Evolutionary conservation across 2,797 vertebrate species (phyloP), one percentile per base, ranked within the genome.

Genomic region (Myotis vivesi): DNA sequence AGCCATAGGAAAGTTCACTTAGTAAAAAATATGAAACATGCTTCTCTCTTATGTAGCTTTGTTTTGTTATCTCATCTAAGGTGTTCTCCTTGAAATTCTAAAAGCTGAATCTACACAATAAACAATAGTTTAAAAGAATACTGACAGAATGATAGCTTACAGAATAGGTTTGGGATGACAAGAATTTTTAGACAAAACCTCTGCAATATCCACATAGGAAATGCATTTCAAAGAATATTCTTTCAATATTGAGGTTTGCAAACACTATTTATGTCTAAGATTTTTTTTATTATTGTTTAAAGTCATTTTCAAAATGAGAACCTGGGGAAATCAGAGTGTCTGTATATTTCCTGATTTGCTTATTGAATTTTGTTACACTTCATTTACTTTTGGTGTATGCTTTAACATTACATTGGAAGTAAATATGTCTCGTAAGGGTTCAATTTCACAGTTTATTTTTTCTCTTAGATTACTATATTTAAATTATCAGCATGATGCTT

Each of bases 401-500:
- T 85, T 41, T 66, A 64, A 86, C 55, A 86, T 85, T 51, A 79
- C 30, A 55, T 55, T 91, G 73, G 30, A 81, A 91, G 7, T 55
- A 81, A 81, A 81, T 81, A 53, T 64, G 6, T 85, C 44, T 33
- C 64, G 36, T 59, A 80, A 55, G 55, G 25, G 6, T 44, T 73
- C 25, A 51, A 19, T 69, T 68, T 36, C 82, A 68, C 9, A 57
- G 53, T 79, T 64, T 81, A 25, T 62, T 75, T 76, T 75, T 82
- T 57, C 33, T 51, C n/a, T 76, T 83, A 59, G 49, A 94, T 86
- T 95, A 80, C 1, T 94, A 30, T 81, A 92, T 69, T 92, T 95
- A 87, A 96, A 97, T 94, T 20, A 30, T 88, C 96, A 97, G 30
- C 28, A 92, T 86, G 64, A 87, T 59, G 89, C 89, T 95, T 87